Evolutionary conservation across 2,113 vertebrate genomes (phyloP).

Genomic region (Upupa epops): DNA sequence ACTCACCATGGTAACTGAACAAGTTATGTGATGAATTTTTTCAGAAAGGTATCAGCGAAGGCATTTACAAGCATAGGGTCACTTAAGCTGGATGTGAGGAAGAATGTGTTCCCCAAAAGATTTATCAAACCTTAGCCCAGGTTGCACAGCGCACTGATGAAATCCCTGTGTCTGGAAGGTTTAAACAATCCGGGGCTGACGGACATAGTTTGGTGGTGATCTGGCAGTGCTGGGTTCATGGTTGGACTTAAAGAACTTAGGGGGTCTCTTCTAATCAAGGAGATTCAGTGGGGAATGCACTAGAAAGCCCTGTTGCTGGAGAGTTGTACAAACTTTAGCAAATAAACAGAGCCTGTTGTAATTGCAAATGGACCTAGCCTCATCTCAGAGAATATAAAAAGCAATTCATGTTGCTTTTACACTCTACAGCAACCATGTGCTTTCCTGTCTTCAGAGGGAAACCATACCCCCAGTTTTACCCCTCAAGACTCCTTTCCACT

Average conservation of each 20-base stretch:
- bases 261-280: too few relatives aligned
- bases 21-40: background rate
- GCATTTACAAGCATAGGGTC: background rate
- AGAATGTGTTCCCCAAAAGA: too few relatives aligned
- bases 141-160: too few relatives aligned
- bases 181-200: too few relatives aligned
- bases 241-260: too few relatives aligned
- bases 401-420: background rate
- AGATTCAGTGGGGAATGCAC: too few relatives aligned
- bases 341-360: background rate
- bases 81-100: too few relatives aligned
- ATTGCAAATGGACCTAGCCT: background rate
- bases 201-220: too few relatives aligned
- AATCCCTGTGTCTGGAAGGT: too few relatives aligned
- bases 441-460: background rate
- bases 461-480: background rate
- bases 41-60: background rate
- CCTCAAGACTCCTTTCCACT: background rate
- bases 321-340: background rate
- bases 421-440: background rate
- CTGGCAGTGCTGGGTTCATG: too few relatives aligned
- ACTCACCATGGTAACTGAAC: background rate
- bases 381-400: background rate
- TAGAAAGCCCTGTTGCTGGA: background rate
- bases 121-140: too few relatives aligned